Conservation (phyloP, 2,797 vertebrate genomes). For the Sebastes itinus region DNA sequence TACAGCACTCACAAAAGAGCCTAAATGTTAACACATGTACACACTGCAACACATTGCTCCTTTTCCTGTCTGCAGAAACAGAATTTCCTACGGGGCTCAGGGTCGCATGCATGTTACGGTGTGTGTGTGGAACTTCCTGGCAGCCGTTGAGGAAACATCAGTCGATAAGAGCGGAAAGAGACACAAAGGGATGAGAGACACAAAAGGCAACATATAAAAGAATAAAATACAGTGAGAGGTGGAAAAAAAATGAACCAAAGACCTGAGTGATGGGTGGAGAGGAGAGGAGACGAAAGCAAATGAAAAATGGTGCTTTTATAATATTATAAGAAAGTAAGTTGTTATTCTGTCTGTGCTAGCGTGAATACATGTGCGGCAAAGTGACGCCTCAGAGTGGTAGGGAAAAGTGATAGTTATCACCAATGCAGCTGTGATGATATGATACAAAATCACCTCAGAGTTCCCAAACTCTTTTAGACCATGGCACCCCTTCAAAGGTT, state of each 20-base stretch:
- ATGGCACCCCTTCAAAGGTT: not conserved
- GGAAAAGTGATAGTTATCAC: not conserved
- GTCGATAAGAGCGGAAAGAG: conserved; percentile 49
- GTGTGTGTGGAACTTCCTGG: conserved; percentile 37
- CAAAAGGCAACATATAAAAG: conserved; percentile 24
- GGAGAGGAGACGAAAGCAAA: conserved; percentile 3
- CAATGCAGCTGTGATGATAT: not conserved
- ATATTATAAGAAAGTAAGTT: not conserved
- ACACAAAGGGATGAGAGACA: conserved; percentile 28
- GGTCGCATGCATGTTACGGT: conserved; percentile 25
- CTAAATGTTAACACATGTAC: conserved; percentile 29
- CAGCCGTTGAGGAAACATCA: conserved; percentile 69
- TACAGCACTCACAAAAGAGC: not conserved
- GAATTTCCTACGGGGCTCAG: conserved; percentile 61
- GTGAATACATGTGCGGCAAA: not conserved
- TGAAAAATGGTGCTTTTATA: not conserved
- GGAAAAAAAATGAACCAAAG: conserved; percentile 11
- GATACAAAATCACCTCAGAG: not conserved
- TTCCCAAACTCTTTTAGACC: not conserved
- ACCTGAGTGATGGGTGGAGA: not conserved
- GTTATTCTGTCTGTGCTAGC: not conserved
- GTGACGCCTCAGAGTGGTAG: not conserved
- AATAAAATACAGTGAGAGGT: conserved; percentile 8
- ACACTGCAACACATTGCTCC: conserved; percentile 13
- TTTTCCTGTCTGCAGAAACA: conserved; percentile 63